Evolutionary conservation across 2,888 invertebrate species (phyloP), one percentile per base, ranked within the genome.

Genomic region (Ariolimax columbianus): DNA sequence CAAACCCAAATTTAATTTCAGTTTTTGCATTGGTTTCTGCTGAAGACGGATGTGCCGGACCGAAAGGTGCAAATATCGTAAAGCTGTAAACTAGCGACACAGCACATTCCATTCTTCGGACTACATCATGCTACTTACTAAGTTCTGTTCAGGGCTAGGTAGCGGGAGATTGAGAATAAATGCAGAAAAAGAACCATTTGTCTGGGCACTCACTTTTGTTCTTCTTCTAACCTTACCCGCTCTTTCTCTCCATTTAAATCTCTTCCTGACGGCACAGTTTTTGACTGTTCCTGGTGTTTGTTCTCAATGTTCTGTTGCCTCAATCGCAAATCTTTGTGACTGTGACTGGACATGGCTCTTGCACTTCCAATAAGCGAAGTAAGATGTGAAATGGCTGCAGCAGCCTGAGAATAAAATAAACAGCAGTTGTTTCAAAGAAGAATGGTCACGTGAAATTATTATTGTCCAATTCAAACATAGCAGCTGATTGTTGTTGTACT

Each of bases 361-460:
- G 84, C 84, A 40, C 87, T 85, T 84, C 72, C 84, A 82, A 86
- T 66, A n/a, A 89, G 51, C 19, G 87, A 88, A n/a, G 88, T 63
- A 30, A 89, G 75, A 77, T 89, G 89, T 80, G 88, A 88, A 17
- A 89, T 77, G 36, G 89, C 89, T 63, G 87, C 87, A 59, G 86
- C 79, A 75, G 86, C 87, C 89, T 89, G 75, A 33, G 59, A 36
- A 23, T 47, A 19, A 75, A 78, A 6, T 14, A n/a, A 30, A 63
- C 51, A 51, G 17, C 19, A 55, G 47, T 7, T 47, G 7, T 55
- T 55, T 55, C 55, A 55, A 55, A 23, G 17, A 55, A 55, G 23
- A 3, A 14, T 55, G 55, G 55, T 11, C 17, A 47, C 47, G 17
- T 47, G 47, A 47, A 47, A 7, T n/a, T n/a, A n/a, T n/a, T n/a